Base-by-base conservation (phyloP, 2,888 invertebrate genomes). In the Stramonita haemastoma region DNA sequence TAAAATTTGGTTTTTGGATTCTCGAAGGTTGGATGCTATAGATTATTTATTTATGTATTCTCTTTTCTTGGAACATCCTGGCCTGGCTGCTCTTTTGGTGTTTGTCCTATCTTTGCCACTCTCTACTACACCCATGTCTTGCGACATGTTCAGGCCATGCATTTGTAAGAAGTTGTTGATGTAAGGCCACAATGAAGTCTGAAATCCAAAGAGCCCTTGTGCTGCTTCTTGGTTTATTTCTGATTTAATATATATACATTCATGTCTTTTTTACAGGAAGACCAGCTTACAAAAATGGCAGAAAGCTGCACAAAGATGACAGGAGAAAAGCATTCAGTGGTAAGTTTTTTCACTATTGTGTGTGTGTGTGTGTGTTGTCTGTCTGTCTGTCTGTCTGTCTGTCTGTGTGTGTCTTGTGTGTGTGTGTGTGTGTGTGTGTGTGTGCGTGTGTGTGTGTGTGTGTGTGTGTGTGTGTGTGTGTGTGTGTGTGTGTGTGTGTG, bases 271-370 rank as follows among this genome's bases (percentile, higher is more conserved):
- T 32, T 46, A 70, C 89, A 89, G 89, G 13, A 34, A 6, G 73
- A 89, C n/a, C 56, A 77, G 56, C 36, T 89, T n/a, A 46, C 11
- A 11, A 26, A 77, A 17, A 85, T 89, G 89, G 84, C 85, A 17
- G n/a, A n/a, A 66, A 85, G 56, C 36, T 89, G 89, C 85, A 85
- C 85, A n/a, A 73, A 66, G n/a, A 70, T 89, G 57, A 46, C 85
- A 56, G 56, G 29, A 15, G 89, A 85, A 1, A 84, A 85, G 26
- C 84, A 57, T 17, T 29, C 84, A 17, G 8, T 32, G 89, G 89
- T 89, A 57, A 89, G 66, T 36, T 13, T 60, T 34, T 79, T n/a
- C 13, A 17, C 32, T 60, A 8, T 4, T 60, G 15, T 60, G 60
- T 60, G 60, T 19, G 60, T 60, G 60, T 19, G 60, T 60, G 15